Evolutionary conservation across 2,888 invertebrate species (phyloP).

Genomic region (Drosophila prolongata): DNA sequence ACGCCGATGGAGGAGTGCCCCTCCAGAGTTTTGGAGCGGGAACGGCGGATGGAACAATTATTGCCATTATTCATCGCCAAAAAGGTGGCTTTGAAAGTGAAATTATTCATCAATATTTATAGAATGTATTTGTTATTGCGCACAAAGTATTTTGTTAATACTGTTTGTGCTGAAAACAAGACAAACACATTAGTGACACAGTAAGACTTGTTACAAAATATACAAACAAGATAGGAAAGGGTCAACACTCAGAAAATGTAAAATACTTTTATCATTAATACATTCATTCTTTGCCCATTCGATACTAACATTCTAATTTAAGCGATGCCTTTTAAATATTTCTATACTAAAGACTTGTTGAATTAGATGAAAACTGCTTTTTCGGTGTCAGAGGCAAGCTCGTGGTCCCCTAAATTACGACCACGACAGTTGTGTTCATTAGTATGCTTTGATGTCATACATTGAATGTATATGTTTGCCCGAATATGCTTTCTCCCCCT

Average conservation of each 20-base stretch:
- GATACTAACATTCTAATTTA: background rate
- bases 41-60: conserved; percentile 7
- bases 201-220: background rate
- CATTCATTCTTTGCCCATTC: too few species aligned
- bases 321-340: background rate
- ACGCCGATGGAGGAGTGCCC: conserved; percentile 18
- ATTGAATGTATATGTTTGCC: background rate
- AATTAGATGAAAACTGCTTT: background rate
- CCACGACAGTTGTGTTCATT: conserved; percentile 29
- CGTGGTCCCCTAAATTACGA: conserved; percentile 18
- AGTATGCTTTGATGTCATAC: conserved; percentile 38
- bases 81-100: conserved; percentile 14
- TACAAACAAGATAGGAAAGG: background rate
- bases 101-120: conserved; percentile 12
- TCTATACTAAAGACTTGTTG: conserved; percentile 14
- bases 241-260: too few species aligned
- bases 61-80: background rate
- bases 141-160: background rate
- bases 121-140: background rate
- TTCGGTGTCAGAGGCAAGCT: conserved; percentile 4
- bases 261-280: too few species aligned
- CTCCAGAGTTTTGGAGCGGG: background rate
- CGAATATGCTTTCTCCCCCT: conserved; percentile 7
- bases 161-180: background rate
- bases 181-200: background rate